phyloP scores from a whole-genome alignment of 1,140 invertebrate genomes.

The Drosophila kurseongensis region DNA sequence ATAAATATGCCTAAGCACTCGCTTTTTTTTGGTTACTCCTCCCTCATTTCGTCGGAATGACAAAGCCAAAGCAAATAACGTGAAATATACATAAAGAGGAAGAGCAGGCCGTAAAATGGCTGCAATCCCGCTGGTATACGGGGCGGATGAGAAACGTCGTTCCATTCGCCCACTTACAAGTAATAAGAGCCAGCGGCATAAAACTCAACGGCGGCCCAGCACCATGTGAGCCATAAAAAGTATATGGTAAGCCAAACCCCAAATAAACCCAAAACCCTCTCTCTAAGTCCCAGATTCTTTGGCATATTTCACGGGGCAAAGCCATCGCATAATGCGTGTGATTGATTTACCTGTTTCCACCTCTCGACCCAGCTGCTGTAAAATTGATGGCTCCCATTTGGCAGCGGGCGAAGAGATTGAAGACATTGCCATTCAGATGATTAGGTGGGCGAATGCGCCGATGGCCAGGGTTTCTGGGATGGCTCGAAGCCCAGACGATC shows the following conservation, averaged over 20 bases:
- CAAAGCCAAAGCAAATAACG: conserved; percentile 72
- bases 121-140: conserved; percentile 34
- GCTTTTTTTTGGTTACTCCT: not conserved
- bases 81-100: conserved; percentile 62
- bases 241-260: conserved; percentile 53
- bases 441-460: conserved; percentile 31
- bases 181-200: conserved; percentile 72
- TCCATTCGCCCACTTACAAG: conserved; percentile 65
- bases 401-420: conserved; percentile 50
- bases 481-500: not conserved
- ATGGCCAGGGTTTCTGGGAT: not conserved
- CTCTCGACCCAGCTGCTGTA: conserved; percentile 40
- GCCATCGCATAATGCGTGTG: conserved; percentile 69
- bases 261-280: conserved; percentile 36
- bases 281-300: conserved; percentile 21
- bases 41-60: conserved; percentile 49
- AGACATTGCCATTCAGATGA: conserved; percentile 32
- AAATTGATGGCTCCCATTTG: conserved; percentile 75
- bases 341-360: conserved; percentile 77
- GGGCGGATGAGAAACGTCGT: conserved; percentile 61
- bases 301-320: conserved; percentile 59
- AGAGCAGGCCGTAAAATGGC: conserved; percentile 63
- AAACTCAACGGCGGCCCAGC: conserved; percentile 60
- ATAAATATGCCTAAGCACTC: conserved; percentile 56
- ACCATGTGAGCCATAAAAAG: conserved; percentile 71